phyloP scores from a whole-genome alignment of 2,888 invertebrate genomes.

The Tubulanus polymorphus region DNA sequence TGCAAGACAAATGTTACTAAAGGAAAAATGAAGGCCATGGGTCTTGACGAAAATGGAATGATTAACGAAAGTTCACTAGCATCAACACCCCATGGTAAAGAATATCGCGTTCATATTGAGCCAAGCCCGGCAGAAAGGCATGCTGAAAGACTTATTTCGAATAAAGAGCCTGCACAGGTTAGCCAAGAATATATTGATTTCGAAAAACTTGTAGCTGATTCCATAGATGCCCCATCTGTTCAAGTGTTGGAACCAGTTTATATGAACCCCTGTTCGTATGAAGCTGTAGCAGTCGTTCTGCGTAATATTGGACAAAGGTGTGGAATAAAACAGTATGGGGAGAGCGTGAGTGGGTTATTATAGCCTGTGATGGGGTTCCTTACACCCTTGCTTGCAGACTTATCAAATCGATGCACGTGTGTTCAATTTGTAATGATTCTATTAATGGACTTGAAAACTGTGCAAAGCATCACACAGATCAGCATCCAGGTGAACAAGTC shows the following conservation, averaged over 20 bases:
- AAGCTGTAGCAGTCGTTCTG: neutral
- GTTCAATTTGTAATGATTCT: neutral
- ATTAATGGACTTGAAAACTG: neutral
- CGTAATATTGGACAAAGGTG: neutral
- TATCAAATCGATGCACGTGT: too few relatives aligned
- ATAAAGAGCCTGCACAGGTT: too few relatives aligned
- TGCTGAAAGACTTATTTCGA: too few relatives aligned
- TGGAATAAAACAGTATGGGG: neutral
- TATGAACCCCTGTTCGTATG: neutral
- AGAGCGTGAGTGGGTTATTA: neutral
- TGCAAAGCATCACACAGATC: neutral
- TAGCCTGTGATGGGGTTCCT: neutral
- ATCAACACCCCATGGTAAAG: neutral
- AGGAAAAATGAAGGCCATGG: neutral
- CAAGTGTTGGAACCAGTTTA: neutral
- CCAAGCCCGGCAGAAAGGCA: too few relatives aligned
- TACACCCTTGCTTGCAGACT: neutral
- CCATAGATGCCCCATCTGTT: too few relatives aligned
- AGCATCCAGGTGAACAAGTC: neutral
- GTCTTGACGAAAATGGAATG: neutral
- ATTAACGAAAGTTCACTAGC: neutral
- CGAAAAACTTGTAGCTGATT: too few relatives aligned
- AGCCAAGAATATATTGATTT: too few relatives aligned
- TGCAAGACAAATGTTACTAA: neutral
- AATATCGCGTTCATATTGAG: too few relatives aligned